Conservation (phyloP, 2,888 invertebrate species). For the Penaeus monodon region DNA sequence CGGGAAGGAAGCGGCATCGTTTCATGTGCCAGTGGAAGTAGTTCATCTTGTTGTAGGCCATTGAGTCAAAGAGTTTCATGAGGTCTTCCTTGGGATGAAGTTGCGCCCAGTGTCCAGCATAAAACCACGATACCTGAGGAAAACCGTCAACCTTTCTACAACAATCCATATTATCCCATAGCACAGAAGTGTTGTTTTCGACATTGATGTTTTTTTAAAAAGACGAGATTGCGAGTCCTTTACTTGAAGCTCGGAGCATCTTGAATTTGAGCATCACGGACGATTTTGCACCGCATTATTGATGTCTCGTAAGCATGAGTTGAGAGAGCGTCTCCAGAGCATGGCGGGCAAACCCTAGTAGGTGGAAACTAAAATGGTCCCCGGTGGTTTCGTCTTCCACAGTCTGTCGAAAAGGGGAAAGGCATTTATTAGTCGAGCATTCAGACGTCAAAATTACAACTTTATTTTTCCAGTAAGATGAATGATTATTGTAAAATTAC, state of each 20-base stretch:
- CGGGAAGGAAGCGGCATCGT: slow-evolving; percentile 74
- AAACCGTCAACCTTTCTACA: too few relatives aligned
- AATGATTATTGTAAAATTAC: too few relatives aligned
- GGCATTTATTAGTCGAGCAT: too few relatives aligned
- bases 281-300: slow-evolving; percentile 48
- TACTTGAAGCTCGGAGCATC: slow-evolving; percentile 73
- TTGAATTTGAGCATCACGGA: slow-evolving; percentile 35
- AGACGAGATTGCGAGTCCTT: background rate
- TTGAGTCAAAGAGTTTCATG: slow-evolving; percentile 60
- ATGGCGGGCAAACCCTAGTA: slow-evolving; percentile 65
- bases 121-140: slow-evolving; percentile 72
- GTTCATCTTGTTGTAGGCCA: slow-evolving; percentile 69
- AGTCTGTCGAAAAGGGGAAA: slow-evolving; percentile 2
- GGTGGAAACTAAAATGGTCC: slow-evolving; percentile 47
- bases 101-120: slow-evolving; percentile 73
- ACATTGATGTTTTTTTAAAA: background rate
- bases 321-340: slow-evolving; percentile 64
- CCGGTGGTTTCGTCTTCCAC: slow-evolving; percentile 15
- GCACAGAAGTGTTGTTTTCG: too few relatives aligned
- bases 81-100: slow-evolving; percentile 64
- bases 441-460: too few relatives aligned
- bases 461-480: too few relatives aligned
- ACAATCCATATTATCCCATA: too few relatives aligned
- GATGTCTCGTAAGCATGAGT: slow-evolving; percentile 62
- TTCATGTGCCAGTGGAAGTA: slow-evolving; percentile 73